Evolutionary conservation across 2,113 vertebrate genomes (phyloP).

Genomic region (Poeciliopsis occidentalis): DNA sequence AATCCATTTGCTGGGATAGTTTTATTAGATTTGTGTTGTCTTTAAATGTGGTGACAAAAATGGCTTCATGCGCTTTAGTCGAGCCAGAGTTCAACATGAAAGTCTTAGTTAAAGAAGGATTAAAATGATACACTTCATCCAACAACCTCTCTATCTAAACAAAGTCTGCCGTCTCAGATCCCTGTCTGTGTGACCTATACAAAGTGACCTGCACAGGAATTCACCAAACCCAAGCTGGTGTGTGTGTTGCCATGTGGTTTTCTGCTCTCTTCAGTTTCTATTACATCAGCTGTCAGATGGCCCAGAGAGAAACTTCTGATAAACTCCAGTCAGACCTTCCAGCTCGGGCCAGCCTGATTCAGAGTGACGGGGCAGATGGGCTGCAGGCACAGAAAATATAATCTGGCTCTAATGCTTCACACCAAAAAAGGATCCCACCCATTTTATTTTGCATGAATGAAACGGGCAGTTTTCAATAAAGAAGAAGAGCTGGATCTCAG

Average conservation of each 20-base stretch:
- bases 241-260: constrained; percentile 14
- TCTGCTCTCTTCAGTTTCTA: constrained; percentile 56
- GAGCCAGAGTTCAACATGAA: neutral
- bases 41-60: too few species aligned
- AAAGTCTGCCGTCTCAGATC: constrained; percentile 20
- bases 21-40: constrained; percentile 1
- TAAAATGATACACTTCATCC: neutral
- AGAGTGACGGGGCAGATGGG: constrained; percentile 47
- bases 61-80: neutral
- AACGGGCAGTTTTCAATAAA: neutral
- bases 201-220: constrained; percentile 21
- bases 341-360: constrained; percentile 51
- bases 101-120: constrained; percentile 8
- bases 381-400: constrained; percentile 18
- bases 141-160: constrained; percentile 16
- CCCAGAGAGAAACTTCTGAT: constrained; percentile 48
- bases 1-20: neutral
- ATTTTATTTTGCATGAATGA: neutral
- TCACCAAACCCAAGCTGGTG: neutral
- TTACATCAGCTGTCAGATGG: constrained; percentile 59
- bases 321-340: constrained; percentile 52
- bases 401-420: neutral
- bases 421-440: neutral
- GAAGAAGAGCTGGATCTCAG: too few species aligned
- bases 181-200: constrained; percentile 8